Evolutionary conservation across 2,797 vertebrate species (phyloP), one percentile per base, ranked within the genome.

Genomic region (Lycodopsis pacificus): DNA sequence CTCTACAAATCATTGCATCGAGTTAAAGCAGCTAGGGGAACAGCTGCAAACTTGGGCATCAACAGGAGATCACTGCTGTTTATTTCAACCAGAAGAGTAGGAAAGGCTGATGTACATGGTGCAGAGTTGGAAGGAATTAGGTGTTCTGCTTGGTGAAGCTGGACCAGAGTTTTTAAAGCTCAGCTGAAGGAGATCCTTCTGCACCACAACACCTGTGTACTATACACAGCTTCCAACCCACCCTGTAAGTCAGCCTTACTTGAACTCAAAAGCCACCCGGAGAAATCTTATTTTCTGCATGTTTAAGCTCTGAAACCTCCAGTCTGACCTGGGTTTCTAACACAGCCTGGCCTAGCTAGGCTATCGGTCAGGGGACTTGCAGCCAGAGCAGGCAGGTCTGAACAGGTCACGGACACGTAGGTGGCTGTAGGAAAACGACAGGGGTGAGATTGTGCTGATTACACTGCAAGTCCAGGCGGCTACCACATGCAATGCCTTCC

Each of bases 391-490:
- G 61, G 65, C 90, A 85, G 44, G 89, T 89, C 84, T 80, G 85
- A 86, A 86, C 91, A 88, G 76, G 84, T 84, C 82, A 77, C 65
- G 61, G 66, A 63, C 54, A 57, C 3, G 0, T 20, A 34, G 46
- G 70, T 65, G 7, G 62, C 38, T 67, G 20, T 30, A 73, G 54
- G 62, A 73, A 77, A 85, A 78, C 17, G 73, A 58, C 74, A 71
- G 53, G 48, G 80, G 73, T 72, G 36, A 84, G 87, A 90, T 88
- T 61, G 48, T 25, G 75, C 57, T 80, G 87, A 92, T 90, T 76
- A 70, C 34, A 19, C 38, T 49, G 56, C 57, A 34, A 44, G 69
- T 27, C n/a, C 40, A 69, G 65, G 69, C 59, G 62, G 44, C 79
- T 30, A 61, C 32, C 27, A 2, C 25, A 65, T 14, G 51, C 58